Conservation (phyloP, 2,113 vertebrate genomes). For the Stomatorhinus ivindoensis region DNA sequence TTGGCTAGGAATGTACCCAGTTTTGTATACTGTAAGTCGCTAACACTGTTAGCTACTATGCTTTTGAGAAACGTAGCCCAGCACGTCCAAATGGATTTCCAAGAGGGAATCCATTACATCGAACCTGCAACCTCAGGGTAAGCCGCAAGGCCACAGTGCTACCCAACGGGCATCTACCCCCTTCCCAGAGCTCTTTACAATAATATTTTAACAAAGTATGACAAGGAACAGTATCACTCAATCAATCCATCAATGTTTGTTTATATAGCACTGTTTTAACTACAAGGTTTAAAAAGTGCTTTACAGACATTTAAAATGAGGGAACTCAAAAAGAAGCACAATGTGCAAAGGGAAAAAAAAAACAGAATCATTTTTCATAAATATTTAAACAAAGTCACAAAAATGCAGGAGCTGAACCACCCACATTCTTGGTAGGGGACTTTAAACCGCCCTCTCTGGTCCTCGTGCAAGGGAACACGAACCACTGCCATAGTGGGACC, state of each 20-base stretch:
- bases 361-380: no score
- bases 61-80: neutral
- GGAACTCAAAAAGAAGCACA: no score
- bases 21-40: neutral
- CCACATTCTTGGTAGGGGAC: neutral
- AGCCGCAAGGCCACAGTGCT: neutral
- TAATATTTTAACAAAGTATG: neutral
- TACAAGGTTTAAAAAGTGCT: no score
- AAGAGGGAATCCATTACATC: neutral
- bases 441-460: neutral
- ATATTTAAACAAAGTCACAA: no score
- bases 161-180: neutral
- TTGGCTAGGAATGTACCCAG: neutral
- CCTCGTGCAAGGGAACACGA: neutral
- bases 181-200: neutral
- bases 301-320: no score
- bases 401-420: neutral
- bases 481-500: neutral
- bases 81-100: neutral
- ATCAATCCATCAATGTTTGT: no score
- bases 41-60: neutral
- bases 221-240: neutral
- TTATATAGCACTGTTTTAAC: no score
- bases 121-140: neutral
- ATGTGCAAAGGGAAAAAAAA: no score